Evolutionary conservation across 2,113 vertebrate genomes (phyloP), one percentile per base, ranked within the genome.

Genomic region (Genyomyrus donnyi): DNA sequence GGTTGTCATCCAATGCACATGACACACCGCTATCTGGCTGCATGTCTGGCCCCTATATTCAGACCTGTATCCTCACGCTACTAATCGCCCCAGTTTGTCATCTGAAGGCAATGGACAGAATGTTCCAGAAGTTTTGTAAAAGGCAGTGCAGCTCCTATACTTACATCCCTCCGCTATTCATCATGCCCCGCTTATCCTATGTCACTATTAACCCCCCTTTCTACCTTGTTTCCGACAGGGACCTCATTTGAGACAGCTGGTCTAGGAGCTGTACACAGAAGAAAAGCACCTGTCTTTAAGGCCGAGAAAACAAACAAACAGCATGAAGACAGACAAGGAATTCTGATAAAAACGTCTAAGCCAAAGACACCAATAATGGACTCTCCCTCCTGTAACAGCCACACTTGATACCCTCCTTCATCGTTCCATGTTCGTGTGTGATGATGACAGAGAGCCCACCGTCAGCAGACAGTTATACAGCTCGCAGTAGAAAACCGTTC

Each of bases 21-120:
- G 87, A 70, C 56, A 48, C 31, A 42, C n/a, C 39, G 58, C 13
- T 7, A 58, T 49, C 45, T 85, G 74, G 56, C 58, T 88, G 48
- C 74, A 88, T 77, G 87, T 62, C 88, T 90, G 90, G 70, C 42
- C 46, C 46, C 90, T 90, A 85, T 62, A 90, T 62, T 80, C 39
- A 45, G 88, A 88, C 27, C 9, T 62, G 77, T 7, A 58, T 48
- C 58, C 50, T 39, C 74, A 80, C 2, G 74, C 74, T 27, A 39
- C 74, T 85, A 89, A 91, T 90, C 90, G 35, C 13, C 56, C 83
- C 1, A 58, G 80, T 77, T 89, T 19, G 74, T 80, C 86, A 91
- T 90, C 90, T 89, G 42, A 90, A 89, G 91, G 83, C 90, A 88
- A 62, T 50, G 90, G 90, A 90, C 42, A 53, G 88, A 91, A 90